Percentiles rank a stretch among this genome's conserved stretches.
These are phyloP conservation scores for Caenorhabditis inopinata DNA, from an alignment of 1,140 invertebrate species.

Conservation along the genomic window DNA sequence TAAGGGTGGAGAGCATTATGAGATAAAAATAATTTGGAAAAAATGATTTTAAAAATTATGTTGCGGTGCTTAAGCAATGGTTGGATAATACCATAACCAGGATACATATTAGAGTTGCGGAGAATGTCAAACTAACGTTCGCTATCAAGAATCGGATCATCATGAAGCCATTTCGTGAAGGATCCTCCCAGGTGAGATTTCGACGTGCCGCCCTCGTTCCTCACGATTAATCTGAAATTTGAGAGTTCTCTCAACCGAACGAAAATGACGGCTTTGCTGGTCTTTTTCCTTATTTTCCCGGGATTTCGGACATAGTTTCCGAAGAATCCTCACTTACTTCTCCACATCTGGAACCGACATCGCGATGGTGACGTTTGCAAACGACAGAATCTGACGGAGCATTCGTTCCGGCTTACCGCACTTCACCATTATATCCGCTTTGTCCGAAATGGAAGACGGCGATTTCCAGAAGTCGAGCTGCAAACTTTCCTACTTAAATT, in stretches of 20 bases:
- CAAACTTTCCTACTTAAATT: not conserved
- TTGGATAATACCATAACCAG: too few relatives aligned
- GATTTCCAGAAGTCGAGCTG: constrained; percentile 63
- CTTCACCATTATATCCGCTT: constrained; percentile 60
- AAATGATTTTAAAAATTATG: too few relatives aligned
- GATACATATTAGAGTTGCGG: constrained; percentile 28
- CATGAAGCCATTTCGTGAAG: constrained; percentile 38
- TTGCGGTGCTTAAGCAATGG: too few relatives aligned
- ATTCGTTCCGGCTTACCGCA: not conserved
- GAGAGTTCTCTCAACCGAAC: too few relatives aligned
- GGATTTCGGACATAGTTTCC: too few relatives aligned
- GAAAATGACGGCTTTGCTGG: too few relatives aligned
- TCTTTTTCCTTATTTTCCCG: too few relatives aligned
- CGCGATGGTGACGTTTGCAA: constrained; percentile 34
- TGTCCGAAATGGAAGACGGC: constrained; percentile 50
- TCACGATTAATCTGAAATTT: constrained; percentile 51
- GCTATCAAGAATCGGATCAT: constrained; percentile 46
- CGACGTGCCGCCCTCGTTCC: constrained; percentile 47
- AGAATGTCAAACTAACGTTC: constrained; percentile 39
- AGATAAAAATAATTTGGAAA: too few relatives aligned
- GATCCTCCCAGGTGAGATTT: constrained; percentile 12
- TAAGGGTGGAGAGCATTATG: too few relatives aligned
- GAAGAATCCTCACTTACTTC: constrained; percentile 43
- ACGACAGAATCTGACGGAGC: constrained; percentile 22
- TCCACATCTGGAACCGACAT: constrained; percentile 62